Base-by-base conservation (phyloP, 2,797 vertebrate species). In the Cossypha niveicapilla region DNA sequence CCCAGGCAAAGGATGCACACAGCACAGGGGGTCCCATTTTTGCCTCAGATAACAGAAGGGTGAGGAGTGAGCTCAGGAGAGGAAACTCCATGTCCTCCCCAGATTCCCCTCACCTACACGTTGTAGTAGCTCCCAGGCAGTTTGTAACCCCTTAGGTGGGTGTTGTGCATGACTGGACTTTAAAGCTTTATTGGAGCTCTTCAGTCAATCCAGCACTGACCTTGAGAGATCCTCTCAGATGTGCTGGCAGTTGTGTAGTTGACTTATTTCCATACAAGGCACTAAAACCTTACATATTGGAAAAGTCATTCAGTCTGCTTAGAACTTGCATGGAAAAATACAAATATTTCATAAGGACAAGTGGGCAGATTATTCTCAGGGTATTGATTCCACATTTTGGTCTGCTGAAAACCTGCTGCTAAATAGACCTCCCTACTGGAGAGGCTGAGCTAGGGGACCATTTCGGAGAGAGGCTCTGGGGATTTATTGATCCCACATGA, bases 281-380 rank as follows among this genome's bases (percentile, higher is more conserved):
- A 79, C 84, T 94, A 89, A 91, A 90, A 21, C 10, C 53, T 71
- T 60, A 67, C 27, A 21, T 91, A 94, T 73, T 50, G 70, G 87
- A 94, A 95, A 97, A 96, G 90, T 73, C 62, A 96, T 92, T 92
- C 79, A 66, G 51, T 56, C 92, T 41, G n/a, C 32, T 86, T 82
- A 94, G 74, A 95, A 91, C 44, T 88, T 81, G 75, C 63, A 88
- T 93, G 85, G 79, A 83, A 90, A 95, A 96, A 86, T 70, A 92
- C 66, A 95, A 92, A 90, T 94, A 92, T 94, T 96, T 96, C 85
- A 84, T 93, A 92, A 88, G 85, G 60, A 90, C 63, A 77, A 71
- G 80, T 41, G 48, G 85, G 47, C 44, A 96, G 92, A 95, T 93
- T 86, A 73, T 89, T 91, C 92, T 79, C 78, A 67, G 73, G 57